phyloP scores from a whole-genome alignment of 2,888 invertebrate species.

The Temnothorax rugatulus region DNA sequence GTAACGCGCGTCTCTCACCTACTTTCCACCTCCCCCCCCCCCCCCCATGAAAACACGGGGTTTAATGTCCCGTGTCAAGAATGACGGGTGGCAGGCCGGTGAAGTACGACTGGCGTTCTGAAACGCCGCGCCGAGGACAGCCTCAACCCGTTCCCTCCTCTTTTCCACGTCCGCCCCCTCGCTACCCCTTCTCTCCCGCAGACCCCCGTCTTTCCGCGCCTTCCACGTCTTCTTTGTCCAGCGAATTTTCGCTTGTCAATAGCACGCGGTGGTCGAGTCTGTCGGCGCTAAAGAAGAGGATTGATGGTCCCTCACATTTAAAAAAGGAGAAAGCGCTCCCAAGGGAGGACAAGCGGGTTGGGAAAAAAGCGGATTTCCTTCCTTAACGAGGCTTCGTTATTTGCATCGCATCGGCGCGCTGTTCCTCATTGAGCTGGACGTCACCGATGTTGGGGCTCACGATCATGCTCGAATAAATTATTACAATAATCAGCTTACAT shows the following conservation, averaged over 20 bases:
- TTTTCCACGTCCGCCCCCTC: background rate
- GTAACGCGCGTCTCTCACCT: background rate
- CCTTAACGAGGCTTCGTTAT: slow-evolving; percentile 51
- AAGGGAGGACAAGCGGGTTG: slow-evolving; percentile 3
- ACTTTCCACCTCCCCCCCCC: background rate
- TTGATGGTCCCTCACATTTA: slow-evolving; percentile 59
- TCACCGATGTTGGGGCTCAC: background rate
- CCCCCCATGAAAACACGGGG: slow-evolving; percentile 4
- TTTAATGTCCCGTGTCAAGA: slow-evolving; percentile 52
- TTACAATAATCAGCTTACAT: slow-evolving; percentile 43
- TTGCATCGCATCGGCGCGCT: slow-evolving; percentile 8
- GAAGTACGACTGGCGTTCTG: slow-evolving; percentile 47
- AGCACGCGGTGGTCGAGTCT: slow-evolving; percentile 55
- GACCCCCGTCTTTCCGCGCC: slow-evolving; percentile 28
- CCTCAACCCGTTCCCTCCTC: slow-evolving; percentile 39
- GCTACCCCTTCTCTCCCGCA: background rate
- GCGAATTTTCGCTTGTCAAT: slow-evolving; percentile 65
- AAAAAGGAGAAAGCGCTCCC: slow-evolving; percentile 44
- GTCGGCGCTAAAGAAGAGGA: slow-evolving; percentile 59
- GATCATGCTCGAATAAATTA: slow-evolving; percentile 42
- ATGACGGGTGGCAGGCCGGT: slow-evolving; percentile 51
- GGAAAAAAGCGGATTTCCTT: slow-evolving; percentile 46
- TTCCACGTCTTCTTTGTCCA: slow-evolving; percentile 57
- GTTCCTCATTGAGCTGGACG: slow-evolving; percentile 17
- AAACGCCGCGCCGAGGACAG: slow-evolving; percentile 29